Evolutionary conservation across 1,140 invertebrate species (phyloP), one percentile per base, ranked within the genome.

Genomic region (Musca domestica): DNA sequence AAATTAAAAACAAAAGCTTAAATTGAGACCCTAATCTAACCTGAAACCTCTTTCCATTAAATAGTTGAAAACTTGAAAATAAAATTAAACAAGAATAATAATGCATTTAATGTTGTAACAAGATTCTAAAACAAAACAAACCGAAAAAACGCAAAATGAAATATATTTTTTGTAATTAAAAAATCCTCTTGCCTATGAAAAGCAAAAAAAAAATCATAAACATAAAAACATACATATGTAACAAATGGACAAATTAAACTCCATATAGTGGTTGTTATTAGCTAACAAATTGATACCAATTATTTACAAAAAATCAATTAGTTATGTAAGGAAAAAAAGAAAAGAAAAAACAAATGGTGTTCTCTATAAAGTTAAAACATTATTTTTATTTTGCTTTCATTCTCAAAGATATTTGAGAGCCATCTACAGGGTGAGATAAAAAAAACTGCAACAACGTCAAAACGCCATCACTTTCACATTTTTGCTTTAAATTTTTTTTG

Each of bases 51-150:
- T 56, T 56, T 23, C 52, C 52, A 22, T 0, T 27, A 15, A 27
- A n/a, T 56, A 56, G 52, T 56, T 56, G 25, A 56, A 19, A n/a
- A 27, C 19, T 51, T 27, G n/a, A 23, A 23, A 56, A 20, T 34
- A n/a, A 61, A 61, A 17, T 34, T 41, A 61, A 41, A 19, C n/a
- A 61, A 19, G 20, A 51, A 19, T 20, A 27, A 56, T 34, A 61
- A 61, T 61, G 56, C 56, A 61, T 61, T 61, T 61, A 61, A 61
- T 61, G 56, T 61, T 61, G 56, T 61, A 61, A 61, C 56, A 61
- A 61, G 19, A 61, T 61, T 61, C 56, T 61, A 61, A 54, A 61
- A 20, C 9, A 61, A 27, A 30, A 30, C 27, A 41, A 41, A 41
- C n/a, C n/a, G n/a, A 41, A 5, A 41, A 41, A 41, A 41, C 34